Percentiles rank a stretch among this genome's conserved stretches.
phyloP scores from a whole-genome alignment of 2,797 vertebrate species.

The Caiman crocodilus region DNA sequence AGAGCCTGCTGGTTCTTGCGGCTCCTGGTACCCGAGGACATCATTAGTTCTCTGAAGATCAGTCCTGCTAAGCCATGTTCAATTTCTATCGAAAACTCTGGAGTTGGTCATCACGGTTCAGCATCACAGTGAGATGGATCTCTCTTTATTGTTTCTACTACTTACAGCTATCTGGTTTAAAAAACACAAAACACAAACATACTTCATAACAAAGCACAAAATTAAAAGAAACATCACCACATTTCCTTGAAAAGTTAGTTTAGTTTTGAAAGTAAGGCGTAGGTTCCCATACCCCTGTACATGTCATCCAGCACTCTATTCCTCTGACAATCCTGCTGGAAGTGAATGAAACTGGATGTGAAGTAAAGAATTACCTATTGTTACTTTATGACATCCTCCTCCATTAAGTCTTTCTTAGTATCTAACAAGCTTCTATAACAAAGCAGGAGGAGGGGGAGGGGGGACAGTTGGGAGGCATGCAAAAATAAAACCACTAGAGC shows the following conservation, averaged over 20 bases:
- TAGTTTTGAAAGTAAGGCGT: neutral
- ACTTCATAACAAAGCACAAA: neutral
- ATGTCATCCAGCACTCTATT: neutral
- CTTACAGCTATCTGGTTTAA: constrained; percentile 66
- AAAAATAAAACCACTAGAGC: no score
- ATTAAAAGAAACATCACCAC: neutral
- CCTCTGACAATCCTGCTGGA: neutral
- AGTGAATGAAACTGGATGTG: neutral
- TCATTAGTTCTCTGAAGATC: constrained; percentile 84
- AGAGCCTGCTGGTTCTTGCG: constrained; percentile 85
- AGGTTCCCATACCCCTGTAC: no score
- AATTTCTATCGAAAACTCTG: constrained; percentile 50
- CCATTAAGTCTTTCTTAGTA: no score
- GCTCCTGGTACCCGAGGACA: constrained; percentile 89
- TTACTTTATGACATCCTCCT: no score
- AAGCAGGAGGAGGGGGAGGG: no score
- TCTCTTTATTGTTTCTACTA: constrained; percentile 38
- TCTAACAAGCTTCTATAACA: no score
- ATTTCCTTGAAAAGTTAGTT: neutral
- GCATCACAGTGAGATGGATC: constrained; percentile 36
- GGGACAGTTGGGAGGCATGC: no score
- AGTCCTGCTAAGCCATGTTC: constrained; percentile 87
- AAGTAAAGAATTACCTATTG: no score
- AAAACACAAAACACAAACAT: constrained; percentile 18
- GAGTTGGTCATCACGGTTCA: constrained; percentile 60